Conservation (phyloP, 2,113 vertebrate species). For the Heterochromis multidens region DNA sequence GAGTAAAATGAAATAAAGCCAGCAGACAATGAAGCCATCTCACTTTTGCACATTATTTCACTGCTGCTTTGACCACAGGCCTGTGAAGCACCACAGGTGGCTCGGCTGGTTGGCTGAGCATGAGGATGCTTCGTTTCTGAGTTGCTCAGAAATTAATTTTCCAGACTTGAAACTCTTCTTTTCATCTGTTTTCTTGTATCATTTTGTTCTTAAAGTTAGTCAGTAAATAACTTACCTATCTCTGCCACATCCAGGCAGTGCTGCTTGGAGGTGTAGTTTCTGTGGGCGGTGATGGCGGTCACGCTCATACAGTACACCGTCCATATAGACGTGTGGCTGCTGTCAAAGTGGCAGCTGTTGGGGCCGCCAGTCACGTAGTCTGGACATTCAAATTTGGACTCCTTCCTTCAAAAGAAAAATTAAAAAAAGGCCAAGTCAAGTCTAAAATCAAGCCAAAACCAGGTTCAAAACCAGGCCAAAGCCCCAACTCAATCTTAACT, state of each 20-base stretch:
- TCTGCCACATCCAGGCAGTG: constrained; percentile 77
- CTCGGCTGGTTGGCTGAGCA: neutral
- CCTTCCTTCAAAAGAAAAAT: constrained; percentile 33
- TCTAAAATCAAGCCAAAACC: neutral
- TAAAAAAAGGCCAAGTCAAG: neutral
- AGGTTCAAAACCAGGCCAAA: neutral
- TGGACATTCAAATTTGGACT: constrained; percentile 61
- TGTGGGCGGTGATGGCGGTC: constrained; percentile 36
- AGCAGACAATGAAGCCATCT: neutral
- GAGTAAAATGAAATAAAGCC: neutral
- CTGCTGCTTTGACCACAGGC: neutral
- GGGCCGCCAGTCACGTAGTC: constrained; percentile 65
- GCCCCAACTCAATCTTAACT: no score
- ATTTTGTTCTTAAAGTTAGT: neutral
- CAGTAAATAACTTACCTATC: constrained; percentile 57
- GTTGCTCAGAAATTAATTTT: neutral
- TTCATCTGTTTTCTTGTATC: neutral
- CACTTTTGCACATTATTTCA: neutral
- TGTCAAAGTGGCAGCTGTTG: constrained; percentile 79
- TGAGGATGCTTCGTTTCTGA: neutral
- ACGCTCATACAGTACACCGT: constrained; percentile 75
- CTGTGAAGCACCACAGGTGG: neutral
- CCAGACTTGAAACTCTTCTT: neutral
- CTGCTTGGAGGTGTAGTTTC: constrained; percentile 62
- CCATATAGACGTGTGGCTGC: constrained; percentile 74